A percentile compares a stretch with the other conserved stretches of the same genome.
phyloP scores from a whole-genome alignment of 2,888 invertebrate genomes.

The Cheilosia urbana region DNA sequence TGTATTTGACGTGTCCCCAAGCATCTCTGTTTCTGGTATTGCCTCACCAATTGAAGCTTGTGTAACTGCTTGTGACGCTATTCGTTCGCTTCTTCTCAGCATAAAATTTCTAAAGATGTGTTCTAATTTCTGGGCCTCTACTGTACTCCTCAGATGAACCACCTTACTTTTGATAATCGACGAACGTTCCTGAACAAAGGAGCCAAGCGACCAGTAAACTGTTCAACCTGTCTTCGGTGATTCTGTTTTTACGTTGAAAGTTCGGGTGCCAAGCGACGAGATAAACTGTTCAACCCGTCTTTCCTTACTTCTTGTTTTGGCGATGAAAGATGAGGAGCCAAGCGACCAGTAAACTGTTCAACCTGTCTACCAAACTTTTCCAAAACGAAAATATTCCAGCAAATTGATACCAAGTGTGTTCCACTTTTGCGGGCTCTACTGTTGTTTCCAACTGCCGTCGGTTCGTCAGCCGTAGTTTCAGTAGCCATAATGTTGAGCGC shows the following conservation, averaged over 20 bases:
- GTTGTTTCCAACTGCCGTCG: neutral
- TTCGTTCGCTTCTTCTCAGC: too few relatives aligned
- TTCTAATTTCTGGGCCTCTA: too few relatives aligned
- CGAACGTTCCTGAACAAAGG: too few relatives aligned
- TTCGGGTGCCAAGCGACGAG: too few relatives aligned
- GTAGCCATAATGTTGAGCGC: neutral
- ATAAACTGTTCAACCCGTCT: constrained; percentile 10
- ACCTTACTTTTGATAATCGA: too few relatives aligned
- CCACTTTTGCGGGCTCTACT: neutral
- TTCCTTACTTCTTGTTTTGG: neutral
- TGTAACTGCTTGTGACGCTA: too few relatives aligned
- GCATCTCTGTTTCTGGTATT: too few relatives aligned
- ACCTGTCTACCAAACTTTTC: neutral
- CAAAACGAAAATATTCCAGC: neutral
- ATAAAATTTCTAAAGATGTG: too few relatives aligned
- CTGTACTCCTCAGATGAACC: too few relatives aligned
- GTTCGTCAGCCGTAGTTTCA: neutral
- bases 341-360: neutral
- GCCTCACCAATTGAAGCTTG: too few relatives aligned
- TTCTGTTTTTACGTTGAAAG: too few relatives aligned
- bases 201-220: neutral
- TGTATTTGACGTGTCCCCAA: too few relatives aligned
- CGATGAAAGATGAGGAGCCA: neutral
- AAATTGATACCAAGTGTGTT: neutral
- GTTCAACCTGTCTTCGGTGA: neutral